phyloP scores from a whole-genome alignment of 2,113 vertebrate species.

The Rafetus swinhoei region DNA sequence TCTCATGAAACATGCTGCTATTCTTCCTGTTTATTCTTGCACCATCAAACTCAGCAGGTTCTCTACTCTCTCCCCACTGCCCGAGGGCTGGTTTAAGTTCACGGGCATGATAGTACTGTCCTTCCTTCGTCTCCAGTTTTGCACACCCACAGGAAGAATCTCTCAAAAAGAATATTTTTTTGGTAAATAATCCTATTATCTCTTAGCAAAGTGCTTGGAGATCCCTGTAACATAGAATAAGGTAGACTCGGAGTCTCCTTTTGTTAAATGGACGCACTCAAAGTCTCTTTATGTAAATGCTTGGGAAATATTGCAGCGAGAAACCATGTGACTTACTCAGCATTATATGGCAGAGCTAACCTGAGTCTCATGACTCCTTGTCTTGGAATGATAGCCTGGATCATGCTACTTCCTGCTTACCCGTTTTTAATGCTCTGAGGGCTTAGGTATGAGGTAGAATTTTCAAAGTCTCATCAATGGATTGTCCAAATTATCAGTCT shows the following conservation, averaged over 20 bases:
- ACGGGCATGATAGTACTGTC: neutral
- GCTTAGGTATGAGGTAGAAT: too few species aligned
- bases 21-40: neutral
- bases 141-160: neutral
- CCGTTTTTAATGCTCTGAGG: too few species aligned
- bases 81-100: neutral
- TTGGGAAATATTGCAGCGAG: too few species aligned
- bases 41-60: neutral
- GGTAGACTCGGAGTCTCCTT: neutral
- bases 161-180: neutral
- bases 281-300: neutral
- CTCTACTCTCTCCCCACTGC: neutral
- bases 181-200: neutral
- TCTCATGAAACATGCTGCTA: neutral
- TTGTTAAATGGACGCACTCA: neutral
- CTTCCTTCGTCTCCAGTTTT: accelerated
- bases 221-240: too few species aligned
- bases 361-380: too few species aligned
- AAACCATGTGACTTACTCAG: neutral
- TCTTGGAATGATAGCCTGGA: neutral
- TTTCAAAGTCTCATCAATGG: too few species aligned
- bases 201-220: neutral
- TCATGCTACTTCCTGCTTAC: neutral
- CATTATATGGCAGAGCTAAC: neutral
- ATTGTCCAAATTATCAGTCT: too few species aligned